Evolutionary conservation across 92 coral and sea anemone species (phyloP), one percentile per base, ranked within the genome.

Genomic region (Pocillopora meandrina): DNA sequence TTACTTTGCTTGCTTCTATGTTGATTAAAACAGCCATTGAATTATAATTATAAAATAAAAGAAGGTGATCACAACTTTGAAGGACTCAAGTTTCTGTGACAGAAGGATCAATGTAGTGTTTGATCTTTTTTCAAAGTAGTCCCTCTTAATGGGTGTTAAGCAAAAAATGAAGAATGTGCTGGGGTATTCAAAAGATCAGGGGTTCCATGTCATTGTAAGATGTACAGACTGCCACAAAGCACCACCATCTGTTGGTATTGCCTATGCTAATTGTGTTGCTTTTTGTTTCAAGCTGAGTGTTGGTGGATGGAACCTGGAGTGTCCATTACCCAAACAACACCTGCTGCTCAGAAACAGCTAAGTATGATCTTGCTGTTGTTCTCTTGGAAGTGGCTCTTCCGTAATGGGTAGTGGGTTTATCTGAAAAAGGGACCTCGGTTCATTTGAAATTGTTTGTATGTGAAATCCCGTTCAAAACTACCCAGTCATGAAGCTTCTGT

Each of bases 201-300:
- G 52, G 52, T 42, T 42, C 0, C 52, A 42, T 7, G 0, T 20
- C 12, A 21, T n/a, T 0, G 35, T 52, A 77, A 19, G 58, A 13
- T 60, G 65, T 21, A 63, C 55, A 52, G 71, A 42, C 36, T 36
- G 19, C 63, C 56, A 49, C 23, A 21, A 65, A 65, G 71, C 55
- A 64, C 49, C 63, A 9, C 1, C 17, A 7, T 75, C 18, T 65
- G 72, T 23, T 19, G 47, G 66, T 58, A 74, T 76, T 64, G 10
- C 49, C 56, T 83, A 56, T 52, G 61, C 82, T 84, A 84, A 84
- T 65, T 75, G 58, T 84, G 88, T 70, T 84, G 83, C 88, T 84
- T 84, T 84, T 84, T 84, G 67, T 84, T 76, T 84, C 70, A 84
- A 84, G 88, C 88, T 76, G 67, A 59, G 69, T 84, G 83, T 75